A percentile compares a stretch with the other conserved stretches of the same genome.
These are phyloP conservation scores for Cebus imitator DNA, from an alignment of 2,113 vertebrate genomes.

Conservation along the genomic window DNA sequence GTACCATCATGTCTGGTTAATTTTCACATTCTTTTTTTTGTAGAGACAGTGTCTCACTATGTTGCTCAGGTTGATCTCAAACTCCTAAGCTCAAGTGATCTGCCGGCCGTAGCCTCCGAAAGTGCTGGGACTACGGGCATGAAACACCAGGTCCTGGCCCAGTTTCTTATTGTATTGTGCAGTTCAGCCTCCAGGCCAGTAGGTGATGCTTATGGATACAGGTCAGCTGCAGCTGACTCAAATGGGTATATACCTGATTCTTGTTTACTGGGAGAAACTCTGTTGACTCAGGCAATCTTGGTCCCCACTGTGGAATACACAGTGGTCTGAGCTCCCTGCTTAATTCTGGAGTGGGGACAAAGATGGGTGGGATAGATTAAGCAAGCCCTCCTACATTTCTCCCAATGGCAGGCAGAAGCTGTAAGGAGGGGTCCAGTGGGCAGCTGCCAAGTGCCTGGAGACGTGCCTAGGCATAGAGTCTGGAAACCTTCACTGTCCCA, in stretches of 20 bases:
- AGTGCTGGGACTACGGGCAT: too few species aligned
- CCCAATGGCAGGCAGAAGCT: not conserved
- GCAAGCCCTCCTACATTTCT: not conserved
- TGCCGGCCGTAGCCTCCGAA: too few species aligned
- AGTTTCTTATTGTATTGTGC: not conserved
- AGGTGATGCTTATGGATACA: not conserved
- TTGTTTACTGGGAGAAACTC: not conserved
- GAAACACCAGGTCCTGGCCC: too few species aligned
- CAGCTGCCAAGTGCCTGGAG: not conserved
- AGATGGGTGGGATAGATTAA: not conserved
- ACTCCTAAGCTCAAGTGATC: too few species aligned
- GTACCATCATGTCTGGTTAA: too few species aligned
- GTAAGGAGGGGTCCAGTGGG: not conserved
- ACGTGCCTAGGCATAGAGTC: not conserved
- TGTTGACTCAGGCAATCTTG: not conserved
- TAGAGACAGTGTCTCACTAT: too few species aligned
- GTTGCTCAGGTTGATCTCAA: too few species aligned
- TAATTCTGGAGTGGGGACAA: not conserved
- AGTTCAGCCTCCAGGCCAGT: not conserved
- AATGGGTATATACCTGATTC: too few species aligned
- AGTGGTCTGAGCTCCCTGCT: not conserved
- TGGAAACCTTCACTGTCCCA: not conserved
- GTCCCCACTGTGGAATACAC: not conserved
- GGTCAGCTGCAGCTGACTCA: not conserved
- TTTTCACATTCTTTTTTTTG: rapidly evolving